phyloP scores from a whole-genome alignment of 2,113 vertebrate genomes.

The Peromyscus polionotus region DNA sequence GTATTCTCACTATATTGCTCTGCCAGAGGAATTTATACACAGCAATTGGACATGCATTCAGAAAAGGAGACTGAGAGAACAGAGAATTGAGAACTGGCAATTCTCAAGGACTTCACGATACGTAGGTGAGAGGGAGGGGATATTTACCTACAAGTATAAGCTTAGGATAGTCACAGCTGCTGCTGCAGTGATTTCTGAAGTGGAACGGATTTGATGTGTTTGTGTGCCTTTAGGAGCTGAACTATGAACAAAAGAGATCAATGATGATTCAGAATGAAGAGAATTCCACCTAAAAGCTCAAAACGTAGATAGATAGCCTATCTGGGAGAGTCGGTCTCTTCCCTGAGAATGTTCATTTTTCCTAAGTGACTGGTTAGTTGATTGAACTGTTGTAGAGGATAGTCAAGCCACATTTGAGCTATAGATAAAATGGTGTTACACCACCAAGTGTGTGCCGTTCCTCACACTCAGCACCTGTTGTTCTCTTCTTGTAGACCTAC shows the following conservation, averaged over 20 bases:
- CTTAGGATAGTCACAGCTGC: not conserved
- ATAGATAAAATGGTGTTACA: not conserved
- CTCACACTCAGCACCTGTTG: not conserved
- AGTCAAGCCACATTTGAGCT: not conserved
- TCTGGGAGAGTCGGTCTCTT: not conserved
- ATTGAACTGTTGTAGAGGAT: not conserved
- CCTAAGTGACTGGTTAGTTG: not conserved
- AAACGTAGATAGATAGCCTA: not conserved
- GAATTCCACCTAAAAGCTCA: not conserved
- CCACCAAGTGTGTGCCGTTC: fast-evolving
- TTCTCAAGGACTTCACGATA: not conserved
- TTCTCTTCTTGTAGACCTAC: conserved; percentile 88
- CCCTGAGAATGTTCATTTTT: not conserved
- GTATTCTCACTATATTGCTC: not conserved
- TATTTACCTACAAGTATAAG: not conserved
- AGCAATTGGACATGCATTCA: not conserved
- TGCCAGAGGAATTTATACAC: not conserved
- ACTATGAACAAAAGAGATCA: not conserved
- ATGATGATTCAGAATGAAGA: conserved; percentile 45
- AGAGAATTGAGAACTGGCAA: not conserved
- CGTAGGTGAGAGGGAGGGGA: not conserved
- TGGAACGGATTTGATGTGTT: not conserved
- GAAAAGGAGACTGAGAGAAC: not conserved
- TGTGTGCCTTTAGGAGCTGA: not conserved
- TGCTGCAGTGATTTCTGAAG: not conserved